A percentile compares a stretch with the other conserved stretches of the same genome.
Conservation (phyloP, 2,113 vertebrate genomes). For the Anser brachyrhynchus region DNA sequence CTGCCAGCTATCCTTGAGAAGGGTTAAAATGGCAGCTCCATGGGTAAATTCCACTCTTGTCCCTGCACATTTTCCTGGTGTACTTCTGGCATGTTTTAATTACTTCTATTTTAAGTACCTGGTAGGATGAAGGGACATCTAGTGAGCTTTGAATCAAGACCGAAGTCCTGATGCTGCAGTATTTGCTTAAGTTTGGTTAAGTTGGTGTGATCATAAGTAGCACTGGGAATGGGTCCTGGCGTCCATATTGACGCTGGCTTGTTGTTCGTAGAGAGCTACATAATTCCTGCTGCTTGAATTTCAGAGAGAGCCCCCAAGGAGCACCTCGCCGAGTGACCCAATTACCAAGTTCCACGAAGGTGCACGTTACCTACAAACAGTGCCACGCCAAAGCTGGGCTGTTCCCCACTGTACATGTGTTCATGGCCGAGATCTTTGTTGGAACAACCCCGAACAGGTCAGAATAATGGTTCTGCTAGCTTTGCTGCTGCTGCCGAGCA, state of each 20-base stretch:
- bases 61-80: background rate
- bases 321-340: background rate
- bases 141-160: no score
- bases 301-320: background rate
- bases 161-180: background rate
- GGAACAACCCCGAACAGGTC: background rate
- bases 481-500: background rate
- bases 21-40: background rate
- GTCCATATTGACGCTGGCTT: background rate
- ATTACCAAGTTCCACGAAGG: background rate
- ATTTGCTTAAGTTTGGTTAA: background rate
- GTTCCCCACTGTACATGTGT: background rate
- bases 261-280: background rate
- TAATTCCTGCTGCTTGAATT: background rate
- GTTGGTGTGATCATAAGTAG: background rate
- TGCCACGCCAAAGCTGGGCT: background rate
- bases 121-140: no score
- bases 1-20: background rate
- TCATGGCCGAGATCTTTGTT: background rate
- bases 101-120: background rate
- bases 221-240: background rate
- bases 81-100: background rate
- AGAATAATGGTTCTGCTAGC: slow-evolving; percentile 51
- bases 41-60: background rate
- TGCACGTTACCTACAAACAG: background rate